A percentile compares a stretch with the other conserved stretches of the same genome.
Evolutionary conservation across 2,113 vertebrate genomes (phyloP).

Genomic region (Ceratotherium simum): DNA sequence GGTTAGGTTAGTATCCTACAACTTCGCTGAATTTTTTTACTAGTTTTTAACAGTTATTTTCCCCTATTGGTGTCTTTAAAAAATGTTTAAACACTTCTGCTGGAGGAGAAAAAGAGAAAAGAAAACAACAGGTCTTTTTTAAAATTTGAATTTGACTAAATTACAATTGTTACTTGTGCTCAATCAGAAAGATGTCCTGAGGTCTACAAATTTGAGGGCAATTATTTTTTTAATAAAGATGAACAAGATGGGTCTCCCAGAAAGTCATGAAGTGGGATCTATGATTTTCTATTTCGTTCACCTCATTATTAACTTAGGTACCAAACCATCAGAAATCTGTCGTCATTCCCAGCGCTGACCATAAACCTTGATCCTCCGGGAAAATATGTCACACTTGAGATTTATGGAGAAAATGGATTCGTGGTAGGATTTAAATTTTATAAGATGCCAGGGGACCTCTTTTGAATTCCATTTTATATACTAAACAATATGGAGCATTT

Average conservation of each 20-base stretch:
- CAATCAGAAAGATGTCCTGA: not conserved
- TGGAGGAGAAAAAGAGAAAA: not conserved
- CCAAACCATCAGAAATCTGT: not conserved
- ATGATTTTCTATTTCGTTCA: not conserved
- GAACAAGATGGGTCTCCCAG: not conserved
- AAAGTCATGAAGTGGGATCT: not conserved
- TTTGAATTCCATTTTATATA: constrained; percentile 1
- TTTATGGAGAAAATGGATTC: not conserved
- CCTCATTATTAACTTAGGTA: not conserved
- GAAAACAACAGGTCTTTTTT: not conserved
- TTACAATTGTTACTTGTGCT: not conserved
- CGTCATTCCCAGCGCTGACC: not conserved
- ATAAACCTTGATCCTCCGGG: not conserved
- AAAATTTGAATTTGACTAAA: not conserved
- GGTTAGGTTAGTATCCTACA: not conserved
- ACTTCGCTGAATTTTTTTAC: not conserved
- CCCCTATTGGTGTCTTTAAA: not conserved
- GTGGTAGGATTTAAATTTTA: not conserved
- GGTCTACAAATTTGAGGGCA: not conserved
- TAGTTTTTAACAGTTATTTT: not conserved
- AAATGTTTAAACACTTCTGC: not conserved
- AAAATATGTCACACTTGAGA: not conserved
- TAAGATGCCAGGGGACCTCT: not conserved
- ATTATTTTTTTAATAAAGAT: not conserved
- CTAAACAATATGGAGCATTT: not conserved